Conservation (phyloP, 2,113 vertebrate genomes). For the Paralichthys olivaceus region DNA sequence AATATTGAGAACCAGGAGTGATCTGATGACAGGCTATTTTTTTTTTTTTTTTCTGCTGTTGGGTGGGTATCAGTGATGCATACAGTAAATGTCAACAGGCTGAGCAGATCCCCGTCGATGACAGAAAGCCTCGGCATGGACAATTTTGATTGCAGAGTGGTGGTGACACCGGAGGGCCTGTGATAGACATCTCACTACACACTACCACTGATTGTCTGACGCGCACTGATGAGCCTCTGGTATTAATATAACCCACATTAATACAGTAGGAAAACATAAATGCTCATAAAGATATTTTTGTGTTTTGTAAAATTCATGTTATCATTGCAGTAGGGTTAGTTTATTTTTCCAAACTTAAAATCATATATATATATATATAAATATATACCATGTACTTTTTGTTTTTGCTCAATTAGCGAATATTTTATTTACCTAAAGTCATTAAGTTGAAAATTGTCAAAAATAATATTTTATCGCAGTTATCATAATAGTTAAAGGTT, state of each 20-base stretch:
- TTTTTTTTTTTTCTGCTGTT: conserved; percentile 34
- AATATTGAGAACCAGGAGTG: conserved; percentile 44
- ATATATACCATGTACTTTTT: no score
- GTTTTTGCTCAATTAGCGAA: no score
- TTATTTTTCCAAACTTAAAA: neutral
- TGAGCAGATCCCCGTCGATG: conserved; percentile 46
- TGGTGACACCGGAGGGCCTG: conserved; percentile 28
- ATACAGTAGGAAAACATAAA: neutral
- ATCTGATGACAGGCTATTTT: conserved; percentile 61
- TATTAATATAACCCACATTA: neutral
- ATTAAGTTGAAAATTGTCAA: no score
- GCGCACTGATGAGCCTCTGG: neutral
- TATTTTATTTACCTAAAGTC: no score
- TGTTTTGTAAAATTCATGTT: neutral
- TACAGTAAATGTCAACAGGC: conserved; percentile 56
- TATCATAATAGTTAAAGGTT: no score
- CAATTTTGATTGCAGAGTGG: conserved; percentile 37
- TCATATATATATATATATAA: no score
- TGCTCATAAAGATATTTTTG: neutral
- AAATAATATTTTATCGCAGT: neutral
- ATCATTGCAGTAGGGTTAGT: neutral
- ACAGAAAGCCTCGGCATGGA: conserved; percentile 43
- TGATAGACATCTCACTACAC: conserved; percentile 54
- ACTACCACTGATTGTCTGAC: neutral
- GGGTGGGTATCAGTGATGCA: conserved; percentile 57